Evolutionary conservation across 2,113 vertebrate species (phyloP), one percentile per base, ranked within the genome.

Genomic region (Lepisosteus oculatus): DNA sequence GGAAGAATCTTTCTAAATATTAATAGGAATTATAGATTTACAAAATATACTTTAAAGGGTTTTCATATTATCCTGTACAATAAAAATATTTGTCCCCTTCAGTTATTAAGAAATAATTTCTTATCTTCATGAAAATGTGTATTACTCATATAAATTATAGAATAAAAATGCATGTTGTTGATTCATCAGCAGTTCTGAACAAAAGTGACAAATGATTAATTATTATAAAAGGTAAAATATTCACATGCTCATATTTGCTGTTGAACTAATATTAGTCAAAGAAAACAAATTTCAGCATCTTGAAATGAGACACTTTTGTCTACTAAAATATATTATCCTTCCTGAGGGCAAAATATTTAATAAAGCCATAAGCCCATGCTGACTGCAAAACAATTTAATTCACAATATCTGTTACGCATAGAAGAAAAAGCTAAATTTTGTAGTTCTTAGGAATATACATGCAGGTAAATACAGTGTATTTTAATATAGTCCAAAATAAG

Each of bases 211-310:
- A 94, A 94, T 89, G 83, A 92, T 91, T 89, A 86, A 93, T 91
- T 87, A 84, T 88, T 89, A 77, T 76, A 80, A 92, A 92, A 93
- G 90, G 85, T 85, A 74, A 90, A 91, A 90, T 87, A 88, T 87
- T 86, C 86, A 78, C 82, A 87, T 85, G 86, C 90, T 86, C 87
- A 89, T 87, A 88, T 88, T 89, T 85, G 81, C 81, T 85, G 79
- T 85, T 90, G 84, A 72, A 74, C 84, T 88, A 88, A 91, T 89
- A 93, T 95, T 93, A 94, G 86, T 92, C 92, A 90, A 81, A 85
- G 78, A 84, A 85, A 92, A 89, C 90, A 93, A 93, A 93, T 92
- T 90, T 89, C 88, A 90, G 88, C 90, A 85, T 88, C 87, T 88
- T 80, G 81, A 84, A 83, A 86, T 86, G 80, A 88, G 83, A 88